phyloP scores from a whole-genome alignment of 2,797 vertebrate genomes.

The Glyptemys insculpta region DNA sequence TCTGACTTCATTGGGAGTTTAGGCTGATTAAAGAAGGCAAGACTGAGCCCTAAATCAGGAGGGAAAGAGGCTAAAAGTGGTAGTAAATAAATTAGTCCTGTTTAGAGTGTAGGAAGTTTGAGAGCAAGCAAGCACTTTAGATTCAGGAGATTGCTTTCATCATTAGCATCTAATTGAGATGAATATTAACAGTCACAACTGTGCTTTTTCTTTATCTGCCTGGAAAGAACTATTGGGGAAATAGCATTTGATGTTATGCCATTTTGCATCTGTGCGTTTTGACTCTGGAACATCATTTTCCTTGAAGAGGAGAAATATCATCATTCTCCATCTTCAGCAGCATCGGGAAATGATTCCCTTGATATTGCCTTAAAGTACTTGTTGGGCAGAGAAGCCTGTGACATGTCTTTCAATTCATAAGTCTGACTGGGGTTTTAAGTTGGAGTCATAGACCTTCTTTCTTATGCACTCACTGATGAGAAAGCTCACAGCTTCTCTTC shows the following conservation, averaged over 20 bases:
- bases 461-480: constrained; percentile 57
- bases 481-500: constrained; percentile 47
- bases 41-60: neutral
- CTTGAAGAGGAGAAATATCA: constrained; percentile 47
- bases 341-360: constrained; percentile 27
- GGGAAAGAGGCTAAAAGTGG: neutral
- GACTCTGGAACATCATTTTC: constrained; percentile 51
- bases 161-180: constrained; percentile 47
- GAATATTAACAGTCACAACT: constrained; percentile 31
- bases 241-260: constrained; percentile 32
- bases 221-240: constrained; percentile 6
- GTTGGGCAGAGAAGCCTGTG: constrained; percentile 16
- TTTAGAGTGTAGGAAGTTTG: constrained; percentile 15
- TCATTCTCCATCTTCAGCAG: constrained; percentile 36
- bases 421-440: constrained; percentile 54
- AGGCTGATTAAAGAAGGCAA: neutral
- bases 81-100: constrained; percentile 27
- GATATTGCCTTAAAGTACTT: constrained; percentile 29
- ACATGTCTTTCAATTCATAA: constrained; percentile 46
- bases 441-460: constrained; percentile 45
- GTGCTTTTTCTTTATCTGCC: constrained; percentile 36
- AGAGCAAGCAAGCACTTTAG: accelerated
- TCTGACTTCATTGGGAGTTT: neutral
- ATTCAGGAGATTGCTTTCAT: constrained; percentile 36
- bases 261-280: constrained; percentile 34